Evolutionary conservation across 1,140 invertebrate species (phyloP).

Genomic region (Drosophila albomicans): DNA sequence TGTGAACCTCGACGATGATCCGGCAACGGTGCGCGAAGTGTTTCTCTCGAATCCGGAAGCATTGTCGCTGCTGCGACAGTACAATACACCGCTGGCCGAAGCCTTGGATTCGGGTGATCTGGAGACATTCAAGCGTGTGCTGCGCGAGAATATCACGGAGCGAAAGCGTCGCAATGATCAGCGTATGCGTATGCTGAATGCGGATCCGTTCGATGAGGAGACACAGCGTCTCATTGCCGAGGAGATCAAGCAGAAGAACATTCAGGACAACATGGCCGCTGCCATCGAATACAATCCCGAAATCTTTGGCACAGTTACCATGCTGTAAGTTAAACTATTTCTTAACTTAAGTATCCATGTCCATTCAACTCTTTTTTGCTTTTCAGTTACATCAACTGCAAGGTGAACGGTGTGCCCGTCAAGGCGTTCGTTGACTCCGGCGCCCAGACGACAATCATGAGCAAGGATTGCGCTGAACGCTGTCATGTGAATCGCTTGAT

Average conservation of each 20-base stretch:
- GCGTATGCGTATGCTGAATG: conserved; percentile 92
- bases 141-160: conserved; percentile 92
- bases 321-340: conserved; percentile 89
- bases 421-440: conserved; percentile 99
- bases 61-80: conserved; percentile 95
- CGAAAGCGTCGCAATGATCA: conserved; percentile 92
- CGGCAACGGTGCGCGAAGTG: conserved; percentile 94
- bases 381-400: conserved; percentile 92
- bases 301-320: conserved; percentile 98
- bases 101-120: conserved; percentile 93
- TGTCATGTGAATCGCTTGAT: conserved; percentile 98
- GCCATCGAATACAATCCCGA: conserved; percentile 99
- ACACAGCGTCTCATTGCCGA: conserved; percentile 97
- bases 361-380: background rate
- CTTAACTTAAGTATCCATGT: too few species aligned
- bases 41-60: conserved; percentile 97
- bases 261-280: conserved; percentile 99
- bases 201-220: conserved; percentile 97
- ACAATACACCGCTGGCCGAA: conserved; percentile 96
- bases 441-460: conserved; percentile 98
- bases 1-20: conserved; percentile 90
- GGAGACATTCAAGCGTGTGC: conserved; percentile 93
- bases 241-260: conserved; percentile 97
- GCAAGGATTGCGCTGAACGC: conserved; percentile 94
- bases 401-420: conserved; percentile 97